Evolutionary conservation across 1,140 invertebrate species (phyloP).

Genomic region (Drosophila takahashii): DNA sequence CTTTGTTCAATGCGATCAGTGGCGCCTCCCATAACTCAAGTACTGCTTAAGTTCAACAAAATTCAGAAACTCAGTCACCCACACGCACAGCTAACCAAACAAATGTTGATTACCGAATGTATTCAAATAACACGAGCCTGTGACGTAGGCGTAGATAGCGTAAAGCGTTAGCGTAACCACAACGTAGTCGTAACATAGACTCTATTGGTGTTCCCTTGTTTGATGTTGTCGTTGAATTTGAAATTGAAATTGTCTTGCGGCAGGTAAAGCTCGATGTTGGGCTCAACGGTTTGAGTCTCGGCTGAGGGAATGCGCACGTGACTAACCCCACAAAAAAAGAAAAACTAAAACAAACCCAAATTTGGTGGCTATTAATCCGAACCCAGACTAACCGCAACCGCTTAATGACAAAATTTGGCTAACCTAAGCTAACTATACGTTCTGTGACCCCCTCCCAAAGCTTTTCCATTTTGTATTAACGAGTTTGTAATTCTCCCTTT

Average conservation of each 20-base stretch:
- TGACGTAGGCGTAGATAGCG: slow-evolving; percentile 27
- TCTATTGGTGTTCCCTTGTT: slow-evolving; percentile 67
- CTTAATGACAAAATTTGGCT: slow-evolving; percentile 18
- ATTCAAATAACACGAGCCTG: slow-evolving; percentile 29
- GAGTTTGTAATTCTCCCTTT: slow-evolving; percentile 39
- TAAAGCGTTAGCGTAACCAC: slow-evolving; percentile 26
- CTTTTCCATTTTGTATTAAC: slow-evolving; percentile 43
- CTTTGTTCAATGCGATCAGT: slow-evolving; percentile 89
- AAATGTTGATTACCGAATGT: slow-evolving; percentile 30
- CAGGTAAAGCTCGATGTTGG: slow-evolving; percentile 67
- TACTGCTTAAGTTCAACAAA: slow-evolving; percentile 86
- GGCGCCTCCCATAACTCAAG: slow-evolving; percentile 88
- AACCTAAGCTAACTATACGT: slow-evolving; percentile 2
- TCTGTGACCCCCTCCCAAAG: slow-evolving; percentile 8
- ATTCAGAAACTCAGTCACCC: slow-evolving; percentile 31
- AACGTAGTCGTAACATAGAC: slow-evolving; percentile 41
- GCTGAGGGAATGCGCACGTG: slow-evolving; percentile 25
- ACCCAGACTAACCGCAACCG: slow-evolving; percentile 35
- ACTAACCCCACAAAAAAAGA: slow-evolving; percentile 37
- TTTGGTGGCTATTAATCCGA: slow-evolving; percentile 27
- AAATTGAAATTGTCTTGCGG: slow-evolving; percentile 51
- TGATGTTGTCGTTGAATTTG: slow-evolving; percentile 53
- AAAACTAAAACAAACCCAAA: neutral
- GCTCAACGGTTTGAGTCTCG: slow-evolving; percentile 49
- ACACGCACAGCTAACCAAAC: slow-evolving; percentile 51